Evolutionary conservation across 2,888 invertebrate species (phyloP).

Genomic region (Dusona sp.): DNA sequence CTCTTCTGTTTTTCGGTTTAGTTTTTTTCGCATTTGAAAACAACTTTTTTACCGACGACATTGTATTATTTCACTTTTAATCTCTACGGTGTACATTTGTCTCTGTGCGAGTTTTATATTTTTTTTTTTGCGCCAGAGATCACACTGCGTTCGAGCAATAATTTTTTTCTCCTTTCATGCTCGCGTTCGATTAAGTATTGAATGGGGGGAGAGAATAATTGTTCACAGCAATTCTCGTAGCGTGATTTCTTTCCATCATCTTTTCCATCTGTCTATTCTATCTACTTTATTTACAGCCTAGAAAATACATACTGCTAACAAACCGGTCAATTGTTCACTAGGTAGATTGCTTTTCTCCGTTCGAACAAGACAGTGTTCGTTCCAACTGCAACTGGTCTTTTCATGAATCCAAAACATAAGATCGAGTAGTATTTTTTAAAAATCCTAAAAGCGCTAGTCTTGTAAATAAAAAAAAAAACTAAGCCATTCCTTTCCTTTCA

Average conservation of each 20-base stretch:
- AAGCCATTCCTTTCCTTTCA: not conserved
- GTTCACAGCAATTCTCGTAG: conserved; percentile 48
- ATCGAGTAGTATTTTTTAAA: not conserved
- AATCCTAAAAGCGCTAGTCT: not conserved
- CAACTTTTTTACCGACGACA: conserved; percentile 15
- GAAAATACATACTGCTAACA: conserved; percentile 71
- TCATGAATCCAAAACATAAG: not conserved
- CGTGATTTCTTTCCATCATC: conserved; percentile 48
- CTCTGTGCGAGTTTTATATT: not conserved
- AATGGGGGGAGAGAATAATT: conserved; percentile 21
- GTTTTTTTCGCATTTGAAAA: not conserved
- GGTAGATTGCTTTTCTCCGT: conserved; percentile 10
- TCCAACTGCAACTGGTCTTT: not conserved
- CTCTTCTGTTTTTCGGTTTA: not conserved
- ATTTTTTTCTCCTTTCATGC: not conserved
- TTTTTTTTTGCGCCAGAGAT: conserved; percentile 13
- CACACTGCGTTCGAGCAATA: not conserved
- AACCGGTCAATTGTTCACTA: conserved; percentile 38
- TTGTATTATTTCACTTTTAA: conserved; percentile 32
- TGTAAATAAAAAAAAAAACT: conserved; percentile 4
- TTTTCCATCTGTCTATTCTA: conserved; percentile 75
- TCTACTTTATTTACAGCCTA: conserved; percentile 81
- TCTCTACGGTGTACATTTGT: conserved; percentile 53
- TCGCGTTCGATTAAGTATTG: conserved; percentile 23
- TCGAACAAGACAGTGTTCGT: conserved; percentile 10